A percentile compares a stretch with the other conserved stretches of the same genome.
phyloP scores from a whole-genome alignment of 2,888 invertebrate species.

The Alloplasta piceator region DNA sequence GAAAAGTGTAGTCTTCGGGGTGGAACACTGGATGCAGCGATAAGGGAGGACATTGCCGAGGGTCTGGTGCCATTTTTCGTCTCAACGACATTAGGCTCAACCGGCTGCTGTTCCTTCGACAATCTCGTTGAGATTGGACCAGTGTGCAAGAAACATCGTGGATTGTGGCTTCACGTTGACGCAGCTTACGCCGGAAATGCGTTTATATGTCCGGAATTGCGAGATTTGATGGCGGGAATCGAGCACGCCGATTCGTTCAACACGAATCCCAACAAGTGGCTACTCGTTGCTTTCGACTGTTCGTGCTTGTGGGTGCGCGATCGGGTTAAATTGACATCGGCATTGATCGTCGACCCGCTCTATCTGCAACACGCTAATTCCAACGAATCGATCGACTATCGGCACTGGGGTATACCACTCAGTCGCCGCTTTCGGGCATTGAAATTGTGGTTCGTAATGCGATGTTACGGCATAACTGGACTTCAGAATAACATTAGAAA shows the following conservation, averaged over 20 bases:
- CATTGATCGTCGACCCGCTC: slow-evolving; percentile 93
- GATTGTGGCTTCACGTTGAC: slow-evolving; percentile 94
- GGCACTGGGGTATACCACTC: slow-evolving; percentile 95
- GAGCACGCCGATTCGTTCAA: slow-evolving; percentile 94
- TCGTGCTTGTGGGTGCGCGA: slow-evolving; percentile 93
- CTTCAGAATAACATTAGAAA: slow-evolving; percentile 93
- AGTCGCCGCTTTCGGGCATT: slow-evolving; percentile 93
- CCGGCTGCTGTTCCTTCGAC: slow-evolving; percentile 93
- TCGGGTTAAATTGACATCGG: slow-evolving; percentile 90
- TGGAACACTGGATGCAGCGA: slow-evolving; percentile 86
- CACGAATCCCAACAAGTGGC: slow-evolving; percentile 95
- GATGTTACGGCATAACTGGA: slow-evolving; percentile 92
- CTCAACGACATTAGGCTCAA: slow-evolving; percentile 92
- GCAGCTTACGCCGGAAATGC: slow-evolving; percentile 95
- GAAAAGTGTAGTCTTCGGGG: slow-evolving; percentile 88
- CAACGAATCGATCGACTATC: slow-evolving; percentile 88
- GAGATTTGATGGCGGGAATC: slow-evolving; percentile 87
- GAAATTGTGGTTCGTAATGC: slow-evolving; percentile 94
- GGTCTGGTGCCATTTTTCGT: slow-evolving; percentile 94
- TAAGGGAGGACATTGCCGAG: slow-evolving; percentile 89
- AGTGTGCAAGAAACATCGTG: slow-evolving; percentile 86
- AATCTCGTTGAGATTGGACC: slow-evolving; percentile 91
- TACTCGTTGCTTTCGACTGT: slow-evolving; percentile 93
- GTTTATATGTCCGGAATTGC: slow-evolving; percentile 93
- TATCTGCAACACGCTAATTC: slow-evolving; percentile 93